Conservation (phyloP, 2,797 vertebrate genomes). For the Lepilemur ruficaudatus region DNA sequence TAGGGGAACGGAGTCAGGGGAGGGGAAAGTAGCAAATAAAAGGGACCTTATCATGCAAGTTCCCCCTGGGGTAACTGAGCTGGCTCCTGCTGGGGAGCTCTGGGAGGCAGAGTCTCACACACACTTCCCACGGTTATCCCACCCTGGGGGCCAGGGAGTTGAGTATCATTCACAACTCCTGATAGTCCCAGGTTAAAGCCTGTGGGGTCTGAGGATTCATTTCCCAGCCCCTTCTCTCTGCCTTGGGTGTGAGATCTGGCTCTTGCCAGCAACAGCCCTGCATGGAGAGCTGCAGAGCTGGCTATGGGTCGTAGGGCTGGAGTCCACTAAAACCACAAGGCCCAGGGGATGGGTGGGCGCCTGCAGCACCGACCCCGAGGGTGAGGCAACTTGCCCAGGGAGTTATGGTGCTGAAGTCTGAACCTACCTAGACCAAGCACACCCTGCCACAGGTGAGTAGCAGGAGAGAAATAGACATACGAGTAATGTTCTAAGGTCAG, state of each 20-base stretch:
- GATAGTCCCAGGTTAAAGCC: not conserved
- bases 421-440: not conserved
- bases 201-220: not conserved
- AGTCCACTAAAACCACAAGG: too few species aligned
- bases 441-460: not conserved
- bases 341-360: not conserved
- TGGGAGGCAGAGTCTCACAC: not conserved
- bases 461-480: not conserved
- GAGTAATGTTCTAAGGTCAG: not conserved
- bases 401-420: not conserved
- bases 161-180: rapidly evolving
- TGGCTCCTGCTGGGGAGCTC: not conserved
- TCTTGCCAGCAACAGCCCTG: not conserved
- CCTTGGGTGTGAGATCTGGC: not conserved
- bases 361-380: not conserved
- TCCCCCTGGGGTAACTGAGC: not conserved
- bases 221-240: not conserved
- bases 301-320: not conserved
- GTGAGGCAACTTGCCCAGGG: not conserved
- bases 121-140: not conserved
- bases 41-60: too few species aligned
- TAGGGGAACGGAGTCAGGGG: not conserved
- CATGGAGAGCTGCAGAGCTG: not conserved
- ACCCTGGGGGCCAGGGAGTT: too few species aligned
- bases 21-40: not conserved